A percentile compares a stretch with the other conserved stretches of the same genome.
These are phyloP conservation scores for Procambarus clarkii DNA, from an alignment of 1,140 invertebrate species.

Conservation along the genomic window DNA sequence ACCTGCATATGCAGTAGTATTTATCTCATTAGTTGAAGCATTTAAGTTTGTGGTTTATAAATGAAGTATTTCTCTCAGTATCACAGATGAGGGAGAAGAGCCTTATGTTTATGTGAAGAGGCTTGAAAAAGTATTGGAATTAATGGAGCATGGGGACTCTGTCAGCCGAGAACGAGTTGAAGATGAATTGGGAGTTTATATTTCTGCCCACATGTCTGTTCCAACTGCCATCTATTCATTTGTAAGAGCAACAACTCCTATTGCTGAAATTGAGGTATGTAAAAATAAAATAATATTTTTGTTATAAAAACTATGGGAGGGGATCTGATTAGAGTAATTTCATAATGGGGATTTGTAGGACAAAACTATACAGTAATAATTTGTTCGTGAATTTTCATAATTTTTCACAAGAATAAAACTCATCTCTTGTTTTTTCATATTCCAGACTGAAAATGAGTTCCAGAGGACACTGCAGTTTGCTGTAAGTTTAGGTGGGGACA, in stretches of 20 bases:
- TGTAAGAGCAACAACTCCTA: conserved; percentile 80
- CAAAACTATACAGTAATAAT: no score
- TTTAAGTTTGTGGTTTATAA: no score
- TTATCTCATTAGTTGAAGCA: no score
- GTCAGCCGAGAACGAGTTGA: conserved; percentile 78
- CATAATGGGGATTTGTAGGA: no score
- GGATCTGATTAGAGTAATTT: no score
- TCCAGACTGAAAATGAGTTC: conserved; percentile 79
- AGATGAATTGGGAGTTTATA: conserved; percentile 80
- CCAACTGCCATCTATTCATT: conserved; percentile 87
- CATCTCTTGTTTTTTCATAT: conserved; percentile 11
- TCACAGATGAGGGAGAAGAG: conserved; percentile 67
- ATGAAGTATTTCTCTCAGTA: conserved; percentile 25
- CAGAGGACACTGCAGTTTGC: conserved; percentile 83
- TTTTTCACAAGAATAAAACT: no score
- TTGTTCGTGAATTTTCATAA: no score
- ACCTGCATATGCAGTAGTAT: no score
- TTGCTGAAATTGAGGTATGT: conserved; percentile 79
- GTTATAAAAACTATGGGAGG: no score
- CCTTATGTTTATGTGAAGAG: conserved; percentile 77
- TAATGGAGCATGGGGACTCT: conserved; percentile 75
- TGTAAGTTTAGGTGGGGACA: conserved; percentile 86
- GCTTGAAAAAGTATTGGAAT: conserved; percentile 77
- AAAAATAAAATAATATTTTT: neutral
- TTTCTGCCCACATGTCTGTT: conserved; percentile 83